phyloP scores from a whole-genome alignment of 2,113 vertebrate genomes.

The Eonycteris spelaea region DNA sequence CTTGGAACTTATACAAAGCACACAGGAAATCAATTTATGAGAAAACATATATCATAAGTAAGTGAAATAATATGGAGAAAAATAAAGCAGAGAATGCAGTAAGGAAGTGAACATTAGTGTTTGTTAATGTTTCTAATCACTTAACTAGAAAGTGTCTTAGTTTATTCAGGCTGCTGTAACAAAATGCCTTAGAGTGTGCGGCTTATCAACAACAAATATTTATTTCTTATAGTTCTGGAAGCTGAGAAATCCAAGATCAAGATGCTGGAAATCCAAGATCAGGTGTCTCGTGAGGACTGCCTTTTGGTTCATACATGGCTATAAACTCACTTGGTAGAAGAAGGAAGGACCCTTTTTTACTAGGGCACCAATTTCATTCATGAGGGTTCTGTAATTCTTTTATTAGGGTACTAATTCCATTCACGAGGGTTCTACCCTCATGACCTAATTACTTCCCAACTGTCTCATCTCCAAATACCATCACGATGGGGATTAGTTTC shows the following conservation, averaged over 20 bases:
- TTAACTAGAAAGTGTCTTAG: background rate
- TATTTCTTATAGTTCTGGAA: background rate
- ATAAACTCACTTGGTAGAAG: background rate
- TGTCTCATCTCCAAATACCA: background rate
- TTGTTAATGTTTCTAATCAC: background rate
- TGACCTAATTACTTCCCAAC: background rate
- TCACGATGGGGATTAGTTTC: background rate
- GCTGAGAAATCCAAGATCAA: background rate
- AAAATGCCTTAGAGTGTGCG: background rate
- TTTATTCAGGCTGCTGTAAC: background rate
- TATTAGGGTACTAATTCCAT: background rate
- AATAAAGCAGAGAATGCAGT: background rate
- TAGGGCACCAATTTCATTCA: background rate
- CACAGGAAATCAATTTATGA: background rate
- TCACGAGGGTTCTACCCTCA: background rate
- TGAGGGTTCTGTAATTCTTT: background rate
- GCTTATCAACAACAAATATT: background rate
- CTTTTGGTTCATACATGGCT: background rate
- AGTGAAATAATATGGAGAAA: background rate
- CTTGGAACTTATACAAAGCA: background rate
- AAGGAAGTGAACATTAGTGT: background rate
- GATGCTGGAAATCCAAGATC: background rate
- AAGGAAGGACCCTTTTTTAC: background rate
- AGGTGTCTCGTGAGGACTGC: background rate
- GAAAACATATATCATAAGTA: background rate